Base-by-base conservation (phyloP, 2,888 invertebrate species). In the Parnassius glacialis region DNA sequence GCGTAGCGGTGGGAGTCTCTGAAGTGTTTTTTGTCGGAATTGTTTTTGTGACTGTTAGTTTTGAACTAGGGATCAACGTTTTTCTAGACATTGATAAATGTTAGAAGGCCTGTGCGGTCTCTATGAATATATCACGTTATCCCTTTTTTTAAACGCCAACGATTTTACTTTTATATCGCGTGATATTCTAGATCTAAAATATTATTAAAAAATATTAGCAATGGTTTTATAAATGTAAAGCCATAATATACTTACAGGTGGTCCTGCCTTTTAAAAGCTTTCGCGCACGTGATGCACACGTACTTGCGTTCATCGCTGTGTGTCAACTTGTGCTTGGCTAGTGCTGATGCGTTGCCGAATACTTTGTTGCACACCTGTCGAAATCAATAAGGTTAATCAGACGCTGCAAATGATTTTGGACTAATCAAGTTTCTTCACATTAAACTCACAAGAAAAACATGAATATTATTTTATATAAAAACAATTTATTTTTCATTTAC, bases 251-350 rank as follows among this genome's bases (percentile, higher is more conserved):
- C 98, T 97, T 93, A 98, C 97, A 99, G 94, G 93, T 99, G 98
- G 92, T 99, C 99, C 92, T 99, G 98, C 84, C 99, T 94, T 92
- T 99, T 99, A 94, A 99, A 99, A 72, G 98, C 98, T 92, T 99
- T 99, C 69, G 97, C 95, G 92, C 99, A 99, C 86, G 98, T 96
- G 80, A 94, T 95, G 92, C 99, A 99, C 71, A 97, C 96, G 90
- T 98, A 98, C 87, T 98, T 98, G 76, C 99, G 93, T 85, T 99
- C 99, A 90, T 99, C 98, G 92, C 98, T 98, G 93, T 99, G 99
- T 71, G 98, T 99, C 85, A 99, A 93, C 91, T 98, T 98, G 93
- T 98, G 97, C 87, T 98, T 98, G 74, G 97, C 98, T 81, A 99
- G 93, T 68, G 98, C 98, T 75, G 98, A 98, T 72, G 98, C 98